Evolutionary conservation across 2,113 vertebrate species (phyloP), one percentile per base, ranked within the genome.

Genomic region (Indri indri): DNA sequence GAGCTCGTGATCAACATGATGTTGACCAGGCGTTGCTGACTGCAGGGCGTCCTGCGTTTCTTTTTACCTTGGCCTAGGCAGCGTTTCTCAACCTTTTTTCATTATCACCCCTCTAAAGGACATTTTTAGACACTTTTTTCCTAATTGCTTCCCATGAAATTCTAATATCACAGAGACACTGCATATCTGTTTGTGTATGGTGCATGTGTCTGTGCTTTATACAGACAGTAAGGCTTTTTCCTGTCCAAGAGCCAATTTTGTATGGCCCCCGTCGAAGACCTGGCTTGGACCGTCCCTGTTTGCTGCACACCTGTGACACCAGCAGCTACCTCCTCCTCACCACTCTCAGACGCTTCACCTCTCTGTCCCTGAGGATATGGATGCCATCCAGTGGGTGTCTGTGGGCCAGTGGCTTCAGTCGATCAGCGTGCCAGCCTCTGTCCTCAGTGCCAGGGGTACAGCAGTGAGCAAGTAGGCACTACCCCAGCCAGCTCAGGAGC

Each of bases 291-390:
- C 65, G 1, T 52, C 9, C 27, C 57, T 6, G 7, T 23, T 52
- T 32, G 22, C 27, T 0, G 6, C 61, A 23, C 34, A 40, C 66
- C 42, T 79, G 14, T 71, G 40, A 12, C 9, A 9, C 10, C 63
- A 30, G 27, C 13, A 11, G 27, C 32, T 32, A 8, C 34, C 32
- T 32, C 27, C 71, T 89, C 54, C 54, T 20, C 20, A 57, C 54
- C 20, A 57, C 54, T 20, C 5, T 0, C 37, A n/a, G 14, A 9
- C 0, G 13, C 40, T 3, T 54, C 57, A 22, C 20, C 1, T 45
- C 40, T 10, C 18, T 37, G 40, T 76, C 8, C 23, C 42, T 52
- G 71, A 22, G 47, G 25, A 76, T 20, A 34, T 6, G 18, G 45
- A 3, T 22, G 47, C 61, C 42, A 25, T 54, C 37, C 5, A 2